Base-by-base conservation (phyloP, 2,797 vertebrate species). In the Sitta carolinensis region DNA sequence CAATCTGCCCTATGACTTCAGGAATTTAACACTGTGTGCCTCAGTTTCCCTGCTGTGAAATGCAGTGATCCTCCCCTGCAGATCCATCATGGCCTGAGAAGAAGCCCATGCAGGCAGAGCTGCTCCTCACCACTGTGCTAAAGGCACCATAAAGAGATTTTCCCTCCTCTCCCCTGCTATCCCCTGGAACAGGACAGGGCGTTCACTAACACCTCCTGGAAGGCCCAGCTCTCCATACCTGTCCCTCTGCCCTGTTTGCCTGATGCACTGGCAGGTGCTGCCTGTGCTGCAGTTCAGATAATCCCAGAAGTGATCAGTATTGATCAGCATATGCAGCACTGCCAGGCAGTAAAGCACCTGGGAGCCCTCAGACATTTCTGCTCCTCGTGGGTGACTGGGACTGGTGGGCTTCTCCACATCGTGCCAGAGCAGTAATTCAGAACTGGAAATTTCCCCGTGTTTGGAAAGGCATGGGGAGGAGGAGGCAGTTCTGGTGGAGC, bases 21-120 rank as follows among this genome's bases (percentile, higher is more conserved):
- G 26, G 8, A 9, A n/a, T 25, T 80, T 34, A 62, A 61, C 10
- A 1, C 15, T 61, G 57, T 5, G 21, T 74, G 88, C 57, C 70
- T 89, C 74, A 27, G 47, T 91, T 91, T 89, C 77, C 59, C 48
- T 48, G 6, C 42, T 20, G 47, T 86, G 50, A 79, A 86, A 52
- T 45, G 54, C 55, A 81, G 34, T 0, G 1, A 7, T 62, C 25
- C 10, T 52, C 45, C 52, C 57, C 64, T 57, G 27, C 45, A 36
- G 30, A 25, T 48, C 38, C 57, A 66, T 32, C 22, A 16, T 4
- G 38, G 18, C 0, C 2, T 1, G 1, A 80, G 55, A 27, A 80
- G 34, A 32, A 58, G 21, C 12, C 36, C n/a, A 2, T 9, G 13
- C 9, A 80, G 23, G 55, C 50, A 11, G 21, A 75, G 18, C 23